These are phyloP conservation scores for Ryuthela nishihirai DNA, from an alignment of 2,888 invertebrate genomes.

Conservation along the genomic window DNA sequence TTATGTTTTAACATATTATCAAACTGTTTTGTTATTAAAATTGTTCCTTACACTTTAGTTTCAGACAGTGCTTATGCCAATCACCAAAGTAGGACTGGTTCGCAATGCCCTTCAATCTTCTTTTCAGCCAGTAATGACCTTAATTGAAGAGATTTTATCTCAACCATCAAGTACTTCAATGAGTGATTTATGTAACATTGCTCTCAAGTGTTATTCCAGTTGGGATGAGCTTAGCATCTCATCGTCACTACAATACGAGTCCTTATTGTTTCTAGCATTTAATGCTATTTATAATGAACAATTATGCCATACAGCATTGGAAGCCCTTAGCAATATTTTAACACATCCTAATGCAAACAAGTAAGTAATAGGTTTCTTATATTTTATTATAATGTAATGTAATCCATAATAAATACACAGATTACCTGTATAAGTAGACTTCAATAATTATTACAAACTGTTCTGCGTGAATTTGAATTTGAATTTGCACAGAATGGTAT, in stretches of 20 bases:
- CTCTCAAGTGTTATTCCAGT: slow-evolving; percentile 51
- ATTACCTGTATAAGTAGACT: too few relatives aligned
- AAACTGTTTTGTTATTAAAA: not conserved
- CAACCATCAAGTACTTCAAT: slow-evolving; percentile 27
- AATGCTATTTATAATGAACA: slow-evolving; percentile 48
- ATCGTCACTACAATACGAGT: slow-evolving; percentile 49
- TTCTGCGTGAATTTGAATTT: too few relatives aligned
- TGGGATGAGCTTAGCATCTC: slow-evolving; percentile 58
- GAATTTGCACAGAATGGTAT: too few relatives aligned
- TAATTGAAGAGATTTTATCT: slow-evolving; percentile 45
- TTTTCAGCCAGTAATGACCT: slow-evolving; percentile 47
- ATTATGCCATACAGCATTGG: slow-evolving; percentile 60
- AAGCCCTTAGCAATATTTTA: slow-evolving; percentile 60
- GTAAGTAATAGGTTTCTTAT: slow-evolving; percentile 44
- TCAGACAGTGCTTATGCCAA: slow-evolving; percentile 33
- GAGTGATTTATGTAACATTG: slow-evolving; percentile 44
- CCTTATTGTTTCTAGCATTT: slow-evolving; percentile 47
- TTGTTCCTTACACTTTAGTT: slow-evolving; percentile 21
- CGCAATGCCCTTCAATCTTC: slow-evolving; percentile 38
- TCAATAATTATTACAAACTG: too few relatives aligned
- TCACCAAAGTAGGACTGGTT: slow-evolving; percentile 31
- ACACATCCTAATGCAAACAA: slow-evolving; percentile 62
- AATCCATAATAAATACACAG: too few relatives aligned
- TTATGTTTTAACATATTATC: not conserved
- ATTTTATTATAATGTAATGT: too few relatives aligned